These are phyloP conservation scores for Choristoneura rosaceana DNA, from an alignment of 2,888 invertebrate species.

Conservation along the genomic window DNA sequence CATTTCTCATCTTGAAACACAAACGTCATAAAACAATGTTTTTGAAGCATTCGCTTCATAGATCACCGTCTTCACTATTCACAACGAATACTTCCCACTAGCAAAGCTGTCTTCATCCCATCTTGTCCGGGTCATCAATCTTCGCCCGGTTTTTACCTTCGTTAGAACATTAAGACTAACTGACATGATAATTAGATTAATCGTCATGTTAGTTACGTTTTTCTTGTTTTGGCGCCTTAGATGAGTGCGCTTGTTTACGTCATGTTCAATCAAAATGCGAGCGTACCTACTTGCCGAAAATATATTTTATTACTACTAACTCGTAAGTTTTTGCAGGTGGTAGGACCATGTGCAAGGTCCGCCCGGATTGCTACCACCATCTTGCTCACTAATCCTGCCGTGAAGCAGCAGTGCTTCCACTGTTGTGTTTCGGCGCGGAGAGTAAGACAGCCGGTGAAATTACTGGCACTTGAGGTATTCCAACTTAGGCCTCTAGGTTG, in stretches of 20 bases:
- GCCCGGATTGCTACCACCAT: no score
- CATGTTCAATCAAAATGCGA: not conserved
- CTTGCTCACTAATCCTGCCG: no score
- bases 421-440: no score
- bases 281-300: no score
- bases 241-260: not conserved
- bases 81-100: not conserved
- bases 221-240: slow-evolving; percentile 1
- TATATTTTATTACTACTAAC: no score
- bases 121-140: slow-evolving; percentile 35
- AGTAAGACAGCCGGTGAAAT: no score
- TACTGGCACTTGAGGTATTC: no score
- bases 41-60: not conserved
- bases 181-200: slow-evolving; percentile 43
- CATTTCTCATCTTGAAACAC: not conserved
- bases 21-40: not conserved
- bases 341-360: no score
- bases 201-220: slow-evolving; percentile 33
- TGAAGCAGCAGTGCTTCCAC: no score
- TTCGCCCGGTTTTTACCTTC: slow-evolving; percentile 39
- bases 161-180: slow-evolving; percentile 34
- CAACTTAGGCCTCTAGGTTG: no score
- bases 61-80: not conserved
- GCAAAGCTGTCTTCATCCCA: not conserved
- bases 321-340: no score